Conservation (phyloP, 2,113 vertebrate genomes). For the Rhegmatorhina hoffmannsi region DNA sequence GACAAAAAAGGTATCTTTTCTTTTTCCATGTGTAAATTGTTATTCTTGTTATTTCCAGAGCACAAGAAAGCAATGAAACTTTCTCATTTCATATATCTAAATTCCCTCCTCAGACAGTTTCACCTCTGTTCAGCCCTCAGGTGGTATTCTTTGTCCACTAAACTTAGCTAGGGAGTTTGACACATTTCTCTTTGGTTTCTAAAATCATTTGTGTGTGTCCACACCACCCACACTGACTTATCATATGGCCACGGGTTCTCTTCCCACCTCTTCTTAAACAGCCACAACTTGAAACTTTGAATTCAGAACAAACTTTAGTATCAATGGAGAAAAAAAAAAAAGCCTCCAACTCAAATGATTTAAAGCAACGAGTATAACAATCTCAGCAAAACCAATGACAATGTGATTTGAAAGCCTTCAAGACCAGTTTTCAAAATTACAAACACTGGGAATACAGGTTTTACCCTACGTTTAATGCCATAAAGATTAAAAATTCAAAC, state of each 20-base stretch:
- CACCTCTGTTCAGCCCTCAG: neutral
- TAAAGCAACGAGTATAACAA: neutral
- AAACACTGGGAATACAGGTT: neutral
- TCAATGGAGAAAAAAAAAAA: neutral
- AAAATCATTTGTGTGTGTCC: neutral
- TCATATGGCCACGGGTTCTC: neutral
- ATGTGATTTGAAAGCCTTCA: neutral
- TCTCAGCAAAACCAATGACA: neutral
- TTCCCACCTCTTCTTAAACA: neutral
- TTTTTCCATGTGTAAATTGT: neutral
- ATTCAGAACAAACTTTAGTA: neutral
- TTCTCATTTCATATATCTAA: neutral
- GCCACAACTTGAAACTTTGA: neutral
- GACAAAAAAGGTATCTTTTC: neutral
- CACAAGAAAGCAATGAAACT: neutral
- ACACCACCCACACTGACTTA: neutral
- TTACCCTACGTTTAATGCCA: neutral
- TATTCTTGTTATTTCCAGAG: neutral
- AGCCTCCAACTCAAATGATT: neutral
- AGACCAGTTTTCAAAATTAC: neutral
- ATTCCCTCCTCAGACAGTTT: neutral
- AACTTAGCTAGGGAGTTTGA: neutral
- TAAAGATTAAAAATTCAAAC: neutral
- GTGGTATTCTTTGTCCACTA: neutral
- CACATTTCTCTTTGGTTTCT: neutral